phyloP scores from a whole-genome alignment of 2,888 invertebrate species.

The Macroteleia sp. region DNA sequence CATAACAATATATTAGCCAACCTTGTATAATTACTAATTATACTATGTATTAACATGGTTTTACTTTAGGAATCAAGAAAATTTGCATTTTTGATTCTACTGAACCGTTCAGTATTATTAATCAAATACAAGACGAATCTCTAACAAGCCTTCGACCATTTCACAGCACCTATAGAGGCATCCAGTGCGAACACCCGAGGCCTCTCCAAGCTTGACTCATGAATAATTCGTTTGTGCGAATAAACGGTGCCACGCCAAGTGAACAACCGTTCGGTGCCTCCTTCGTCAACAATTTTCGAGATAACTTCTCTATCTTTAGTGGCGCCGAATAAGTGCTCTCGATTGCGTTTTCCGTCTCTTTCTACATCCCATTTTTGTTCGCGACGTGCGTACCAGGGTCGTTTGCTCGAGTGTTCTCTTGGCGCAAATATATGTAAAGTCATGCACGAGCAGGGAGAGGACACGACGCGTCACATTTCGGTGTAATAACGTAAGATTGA shows the following conservation, averaged over 20 bases:
- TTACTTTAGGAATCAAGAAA: too few relatives aligned
- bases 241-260: constrained; percentile 42
- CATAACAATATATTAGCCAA: too few relatives aligned
- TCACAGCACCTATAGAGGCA: neutral
- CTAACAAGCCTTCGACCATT: constrained; percentile 34
- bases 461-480: constrained; percentile 30
- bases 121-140: constrained; percentile 1
- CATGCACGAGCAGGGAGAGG: constrained; percentile 73
- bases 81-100: too few relatives aligned
- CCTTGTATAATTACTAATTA: too few relatives aligned
- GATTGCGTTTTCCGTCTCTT: constrained; percentile 41
- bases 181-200: constrained; percentile 2
- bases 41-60: too few relatives aligned
- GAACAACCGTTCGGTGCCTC: constrained; percentile 49
- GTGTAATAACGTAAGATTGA: constrained; percentile 77
- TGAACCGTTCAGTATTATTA: too few relatives aligned
- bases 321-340: constrained; percentile 51
- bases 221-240: constrained; percentile 54
- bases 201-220: constrained; percentile 40
- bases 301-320: constrained; percentile 34
- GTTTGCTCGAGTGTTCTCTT: constrained; percentile 41
- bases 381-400: constrained; percentile 38
- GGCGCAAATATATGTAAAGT: constrained; percentile 78
- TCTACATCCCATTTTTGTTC: constrained; percentile 34
- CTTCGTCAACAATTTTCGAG: constrained; percentile 52